Conservation (phyloP, 2,113 vertebrate genomes). For the Spilogale gracilis region DNA sequence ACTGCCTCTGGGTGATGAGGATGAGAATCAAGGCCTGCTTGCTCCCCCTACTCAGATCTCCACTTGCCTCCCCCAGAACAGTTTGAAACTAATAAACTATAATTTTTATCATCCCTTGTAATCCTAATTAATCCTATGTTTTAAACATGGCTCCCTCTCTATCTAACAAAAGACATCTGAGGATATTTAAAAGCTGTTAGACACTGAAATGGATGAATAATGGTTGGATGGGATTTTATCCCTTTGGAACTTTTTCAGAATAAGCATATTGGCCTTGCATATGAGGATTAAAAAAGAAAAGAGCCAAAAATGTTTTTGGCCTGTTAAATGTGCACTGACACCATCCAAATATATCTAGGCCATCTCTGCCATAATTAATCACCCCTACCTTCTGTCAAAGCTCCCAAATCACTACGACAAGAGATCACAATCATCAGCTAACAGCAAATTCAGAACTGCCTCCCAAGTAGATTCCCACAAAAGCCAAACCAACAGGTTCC, state of each 20-base stretch:
- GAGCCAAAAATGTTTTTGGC: slow-evolving; percentile 54
- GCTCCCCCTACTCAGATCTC: background rate
- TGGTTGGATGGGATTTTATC: slow-evolving; percentile 1
- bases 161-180: slow-evolving; percentile 24
- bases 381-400: background rate
- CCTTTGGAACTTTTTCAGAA: slow-evolving; percentile 57
- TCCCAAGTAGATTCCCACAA: slow-evolving; percentile 28
- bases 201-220: slow-evolving; percentile 38
- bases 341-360: slow-evolving; percentile 42
- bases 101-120: background rate
- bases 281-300: background rate
- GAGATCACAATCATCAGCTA: background rate
- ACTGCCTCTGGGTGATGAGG: background rate
- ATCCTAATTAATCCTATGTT: slow-evolving; percentile 49
- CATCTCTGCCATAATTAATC: slow-evolving; percentile 8
- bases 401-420: background rate
- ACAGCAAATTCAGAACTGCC: slow-evolving; percentile 53
- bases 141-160: background rate
- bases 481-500: slow-evolving; percentile 49
- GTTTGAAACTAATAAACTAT: slow-evolving; percentile 32
- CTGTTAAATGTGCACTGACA: slow-evolving; percentile 13
- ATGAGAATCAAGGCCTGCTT: background rate
- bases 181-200: slow-evolving; percentile 32
- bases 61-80: background rate
- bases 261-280: slow-evolving; percentile 14